These are phyloP conservation scores for Zaprionus nigranus DNA, from an alignment of 1,140 invertebrate species.

Conservation along the genomic window DNA sequence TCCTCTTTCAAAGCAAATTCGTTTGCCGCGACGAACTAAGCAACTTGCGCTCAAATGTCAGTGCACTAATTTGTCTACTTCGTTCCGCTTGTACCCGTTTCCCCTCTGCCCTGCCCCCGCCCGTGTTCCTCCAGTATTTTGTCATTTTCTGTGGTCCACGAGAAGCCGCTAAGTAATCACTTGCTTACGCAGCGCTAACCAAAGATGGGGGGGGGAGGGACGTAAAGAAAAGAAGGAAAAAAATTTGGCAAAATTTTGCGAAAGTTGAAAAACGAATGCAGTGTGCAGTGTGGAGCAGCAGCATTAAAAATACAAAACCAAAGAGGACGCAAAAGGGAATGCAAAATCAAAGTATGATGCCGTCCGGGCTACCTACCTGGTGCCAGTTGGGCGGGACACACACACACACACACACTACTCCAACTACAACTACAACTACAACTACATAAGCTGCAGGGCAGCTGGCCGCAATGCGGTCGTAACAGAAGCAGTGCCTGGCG, in stretches of 20 bases:
- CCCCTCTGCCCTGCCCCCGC: background rate
- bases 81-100: background rate
- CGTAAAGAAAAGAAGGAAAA: background rate
- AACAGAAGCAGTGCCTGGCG: conserved; percentile 22
- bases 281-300: conserved; percentile 30
- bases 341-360: conserved; percentile 76
- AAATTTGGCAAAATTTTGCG: conserved; percentile 10
- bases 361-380: conserved; percentile 18
- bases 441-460: conserved; percentile 39
- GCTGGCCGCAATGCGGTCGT: conserved; percentile 68
- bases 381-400: conserved; percentile 1
- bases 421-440: background rate
- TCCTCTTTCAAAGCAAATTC: background rate
- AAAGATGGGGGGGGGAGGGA: background rate
- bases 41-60: conserved; percentile 5
- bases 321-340: conserved; percentile 64
- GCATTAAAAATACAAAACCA: conserved; percentile 66
- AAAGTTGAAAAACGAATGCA: conserved; percentile 35
- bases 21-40: conserved; percentile 6
- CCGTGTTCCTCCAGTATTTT: conserved; percentile 31
- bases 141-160: conserved; percentile 54
- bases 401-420: background rate
- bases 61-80: conserved; percentile 15
- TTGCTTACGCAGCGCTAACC: conserved; percentile 29
- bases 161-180: conserved; percentile 64